Conservation (phyloP, 2,888 invertebrate species). For the Argyra leucocephala region DNA sequence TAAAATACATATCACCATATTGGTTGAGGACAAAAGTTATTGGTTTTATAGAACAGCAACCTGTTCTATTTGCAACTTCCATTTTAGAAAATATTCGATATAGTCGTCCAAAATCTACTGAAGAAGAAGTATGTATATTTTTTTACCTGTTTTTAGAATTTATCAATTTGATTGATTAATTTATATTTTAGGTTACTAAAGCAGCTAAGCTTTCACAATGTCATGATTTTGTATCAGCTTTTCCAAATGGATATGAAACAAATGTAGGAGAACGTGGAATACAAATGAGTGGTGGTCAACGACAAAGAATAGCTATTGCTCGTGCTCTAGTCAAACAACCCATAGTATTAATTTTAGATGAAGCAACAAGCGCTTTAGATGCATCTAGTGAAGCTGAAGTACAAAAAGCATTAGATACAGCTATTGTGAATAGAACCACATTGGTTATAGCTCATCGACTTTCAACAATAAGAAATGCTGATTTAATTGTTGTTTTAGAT, state of each 20-base stretch:
- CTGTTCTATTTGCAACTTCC: slow-evolving; percentile 82
- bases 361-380: slow-evolving; percentile 92
- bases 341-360: slow-evolving; percentile 77
- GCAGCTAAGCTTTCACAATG: slow-evolving; percentile 86
- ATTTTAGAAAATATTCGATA: slow-evolving; percentile 91
- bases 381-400: slow-evolving; percentile 85
- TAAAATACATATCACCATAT: slow-evolving; percentile 46
- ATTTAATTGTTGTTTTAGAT: slow-evolving; percentile 81
- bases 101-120: slow-evolving; percentile 61
- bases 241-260: slow-evolving; percentile 78
- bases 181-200: slow-evolving; percentile 51
- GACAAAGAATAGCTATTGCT: slow-evolving; percentile 90
- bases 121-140: slow-evolving; percentile 50
- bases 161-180: background rate
- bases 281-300: slow-evolving; percentile 90
- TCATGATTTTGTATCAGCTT: slow-evolving; percentile 72
- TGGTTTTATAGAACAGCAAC: slow-evolving; percentile 89
- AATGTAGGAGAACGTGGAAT: slow-evolving; percentile 82
- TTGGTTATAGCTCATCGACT: slow-evolving; percentile 91
- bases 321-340: slow-evolving; percentile 87
- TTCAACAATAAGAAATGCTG: slow-evolving; percentile 84
- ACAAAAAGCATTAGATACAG: slow-evolving; percentile 77
- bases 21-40: slow-evolving; percentile 79
- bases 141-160: background rate
- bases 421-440: slow-evolving; percentile 76